Evolutionary conservation across 2,888 invertebrate genomes (phyloP).

Genomic region (Lasioglossum oenotherae): DNA sequence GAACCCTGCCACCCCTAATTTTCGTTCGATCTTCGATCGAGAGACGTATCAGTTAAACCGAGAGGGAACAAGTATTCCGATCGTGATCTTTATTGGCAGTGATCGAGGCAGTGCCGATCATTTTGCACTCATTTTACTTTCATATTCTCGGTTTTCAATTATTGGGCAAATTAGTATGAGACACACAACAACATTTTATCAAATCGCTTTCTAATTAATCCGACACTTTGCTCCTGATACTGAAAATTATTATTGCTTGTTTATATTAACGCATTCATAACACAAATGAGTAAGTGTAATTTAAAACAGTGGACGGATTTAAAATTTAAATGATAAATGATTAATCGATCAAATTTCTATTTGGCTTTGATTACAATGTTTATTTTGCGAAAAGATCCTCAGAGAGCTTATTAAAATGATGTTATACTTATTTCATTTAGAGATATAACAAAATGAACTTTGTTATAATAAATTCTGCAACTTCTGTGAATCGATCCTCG

Average conservation of each 20-base stretch:
- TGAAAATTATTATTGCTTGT: neutral
- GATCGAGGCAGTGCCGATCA: neutral
- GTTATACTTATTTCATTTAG: neutral
- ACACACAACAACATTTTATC: neutral
- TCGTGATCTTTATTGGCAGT: constrained; percentile 4
- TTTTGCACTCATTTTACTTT: neutral
- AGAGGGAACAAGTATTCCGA: neutral
- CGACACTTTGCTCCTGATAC: neutral
- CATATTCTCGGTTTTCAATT: neutral
- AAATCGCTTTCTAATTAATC: neutral
- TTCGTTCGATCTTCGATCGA: constrained; percentile 17
- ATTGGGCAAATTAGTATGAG: neutral
- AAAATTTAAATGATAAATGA: no score
- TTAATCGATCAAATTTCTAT: no score
- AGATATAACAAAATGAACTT: neutral
- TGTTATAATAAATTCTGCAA: neutral
- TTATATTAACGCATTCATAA: no score
- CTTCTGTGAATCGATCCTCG: neutral
- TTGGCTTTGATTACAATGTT: neutral
- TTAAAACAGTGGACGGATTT: no score
- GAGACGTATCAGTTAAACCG: neutral
- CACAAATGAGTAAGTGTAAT: neutral
- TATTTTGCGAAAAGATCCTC: neutral
- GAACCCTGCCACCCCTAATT: constrained; percentile 29
- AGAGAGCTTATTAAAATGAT: no score